Conservation (phyloP, 2,888 invertebrate genomes). For the Leucoma salicis region DNA sequence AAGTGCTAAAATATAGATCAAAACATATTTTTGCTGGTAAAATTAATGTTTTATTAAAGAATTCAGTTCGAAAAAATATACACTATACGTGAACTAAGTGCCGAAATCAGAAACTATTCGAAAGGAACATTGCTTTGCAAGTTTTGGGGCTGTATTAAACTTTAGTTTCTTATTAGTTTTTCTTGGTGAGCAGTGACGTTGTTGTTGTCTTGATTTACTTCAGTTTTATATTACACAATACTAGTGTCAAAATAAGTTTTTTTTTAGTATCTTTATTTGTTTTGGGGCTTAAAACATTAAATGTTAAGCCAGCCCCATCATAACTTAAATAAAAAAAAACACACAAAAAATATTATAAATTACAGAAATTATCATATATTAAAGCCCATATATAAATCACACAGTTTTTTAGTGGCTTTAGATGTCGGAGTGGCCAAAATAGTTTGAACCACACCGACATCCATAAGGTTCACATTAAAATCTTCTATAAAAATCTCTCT, state of each 20-base stretch:
- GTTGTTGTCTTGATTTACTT: neutral
- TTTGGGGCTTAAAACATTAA: too few relatives aligned
- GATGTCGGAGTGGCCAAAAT: too few relatives aligned
- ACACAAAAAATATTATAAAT: neutral
- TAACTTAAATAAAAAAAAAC: too few relatives aligned
- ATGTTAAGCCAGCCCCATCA: too few relatives aligned
- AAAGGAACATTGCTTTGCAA: constrained; percentile 12
- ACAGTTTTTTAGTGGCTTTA: too few relatives aligned
- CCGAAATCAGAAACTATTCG: neutral
- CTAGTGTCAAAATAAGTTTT: too few relatives aligned
- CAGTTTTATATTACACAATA: neutral
- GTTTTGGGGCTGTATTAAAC: constrained; percentile 18
- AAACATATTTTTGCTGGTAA: neutral
- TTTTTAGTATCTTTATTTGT: too few relatives aligned
- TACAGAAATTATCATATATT: neutral
- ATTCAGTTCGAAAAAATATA: neutral
- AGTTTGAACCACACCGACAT: too few relatives aligned
- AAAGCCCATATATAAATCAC: too few relatives aligned
- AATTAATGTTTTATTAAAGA: constrained; percentile 1
- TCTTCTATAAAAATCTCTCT: too few relatives aligned
- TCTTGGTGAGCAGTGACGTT: neutral
- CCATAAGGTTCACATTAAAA: too few relatives aligned
- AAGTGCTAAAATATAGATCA: too few relatives aligned
- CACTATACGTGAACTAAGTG: constrained; percentile 7
- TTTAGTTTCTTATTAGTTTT: constrained; percentile 21